Evolutionary conservation across 2,113 vertebrate genomes (phyloP), one percentile per base, ranked within the genome.

Genomic region (Hippolais icterina): DNA sequence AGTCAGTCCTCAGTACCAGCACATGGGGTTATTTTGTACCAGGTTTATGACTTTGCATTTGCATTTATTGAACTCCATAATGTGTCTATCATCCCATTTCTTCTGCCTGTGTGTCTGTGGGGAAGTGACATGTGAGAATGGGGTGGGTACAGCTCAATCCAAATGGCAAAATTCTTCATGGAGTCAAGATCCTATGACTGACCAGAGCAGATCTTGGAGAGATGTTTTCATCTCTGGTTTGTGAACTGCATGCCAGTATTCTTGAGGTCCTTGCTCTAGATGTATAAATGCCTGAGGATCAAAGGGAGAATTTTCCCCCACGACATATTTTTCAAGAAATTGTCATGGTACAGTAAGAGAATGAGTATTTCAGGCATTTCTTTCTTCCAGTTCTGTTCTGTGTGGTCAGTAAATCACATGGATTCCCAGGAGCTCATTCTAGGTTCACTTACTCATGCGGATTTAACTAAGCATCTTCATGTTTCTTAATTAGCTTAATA

Each of bases 401-500:
- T 31, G 1, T 54, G 56, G 28, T 75, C 52, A 56, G 49, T 76
- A 75, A 72, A 25, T 72, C 70, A 41, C 50, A 28, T 25, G 27
- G 50, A 22, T n/a, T 85, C 21, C 29, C 24, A 44, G 44, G 46
- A 87, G 50, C 66, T 83, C 18, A 2, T 83, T 87, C 15, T 33
- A 19, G 11, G 21, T 94, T 91, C 78, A 54, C 25, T 79, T 83
- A 64, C 46, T 90, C 65, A 64, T 42, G 47, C 0, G 0, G 78
- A 79, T 96, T 96, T 94, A 80, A 69, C 46, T 76, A 65, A 91
- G 61, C 46, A 84, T 89, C 70, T 87, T 93, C 65, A 13, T 68
- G n/a, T 61, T 94, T 77, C 66, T 72, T 93, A 91, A 87, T 83
- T 93, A 89, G 49, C 53, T 83, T 28, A 87, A 69, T 87, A 83